phyloP scores from a whole-genome alignment of 2,888 invertebrate genomes.

The Acleris holmiana region DNA sequence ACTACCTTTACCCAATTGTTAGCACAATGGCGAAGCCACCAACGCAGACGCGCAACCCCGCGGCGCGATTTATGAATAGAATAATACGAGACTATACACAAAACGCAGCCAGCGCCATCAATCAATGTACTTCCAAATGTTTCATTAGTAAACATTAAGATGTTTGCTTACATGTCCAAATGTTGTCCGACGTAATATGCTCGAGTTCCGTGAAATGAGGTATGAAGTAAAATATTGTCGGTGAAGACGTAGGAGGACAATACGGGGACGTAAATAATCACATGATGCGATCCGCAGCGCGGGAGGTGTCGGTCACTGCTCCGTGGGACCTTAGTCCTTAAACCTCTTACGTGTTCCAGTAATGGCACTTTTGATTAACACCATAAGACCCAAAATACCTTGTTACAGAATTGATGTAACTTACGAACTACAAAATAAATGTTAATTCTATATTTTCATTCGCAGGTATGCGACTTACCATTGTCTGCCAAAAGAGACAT shows the following conservation, averaged over 20 bases:
- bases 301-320: conserved; percentile 67
- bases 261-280: conserved; percentile 60
- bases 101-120: conserved; percentile 77
- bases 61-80: conserved; percentile 78
- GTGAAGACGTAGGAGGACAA: conserved; percentile 61
- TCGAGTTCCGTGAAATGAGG: conserved; percentile 76
- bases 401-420: conserved; percentile 9
- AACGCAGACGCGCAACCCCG: conserved; percentile 75
- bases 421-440: conserved; percentile 16
- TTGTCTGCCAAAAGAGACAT: conserved; percentile 59
- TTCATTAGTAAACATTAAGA: conserved; percentile 85
- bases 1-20: conserved; percentile 71
- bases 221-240: conserved; percentile 67
- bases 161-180: conserved; percentile 82
- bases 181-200: conserved; percentile 71
- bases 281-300: conserved; percentile 52
- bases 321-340: conserved; percentile 56
- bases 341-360: conserved; percentile 52
- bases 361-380: conserved; percentile 22
- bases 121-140: conserved; percentile 82
- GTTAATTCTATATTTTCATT: conserved; percentile 44
- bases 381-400: conserved; percentile 20
- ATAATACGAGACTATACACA: conserved; percentile 74
- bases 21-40: conserved; percentile 75
- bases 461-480: conserved; percentile 38